Base-by-base conservation (phyloP, 2,113 vertebrate genomes). In the Forbesichthys papilliferus region DNA sequence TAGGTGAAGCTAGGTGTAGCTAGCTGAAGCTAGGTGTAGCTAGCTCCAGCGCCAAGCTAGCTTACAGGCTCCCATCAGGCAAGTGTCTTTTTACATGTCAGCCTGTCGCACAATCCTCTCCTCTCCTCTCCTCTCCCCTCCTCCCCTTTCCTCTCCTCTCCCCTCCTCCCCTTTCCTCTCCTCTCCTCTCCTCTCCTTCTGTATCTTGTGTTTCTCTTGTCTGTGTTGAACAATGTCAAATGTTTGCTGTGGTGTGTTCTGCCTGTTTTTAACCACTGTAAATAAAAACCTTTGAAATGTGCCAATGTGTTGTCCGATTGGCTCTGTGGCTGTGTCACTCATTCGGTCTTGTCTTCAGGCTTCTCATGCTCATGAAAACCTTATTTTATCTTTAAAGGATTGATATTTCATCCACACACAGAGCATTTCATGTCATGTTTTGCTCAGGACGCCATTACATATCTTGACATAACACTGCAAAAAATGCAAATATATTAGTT, bases 11-110 rank as follows among this genome's bases (percentile, higher is more conserved):
- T 1, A 20, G 1, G 1, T 20, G 20, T 1, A 20, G 20, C 20
- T 20, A 20, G 20, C 1, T 20, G 20, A 20, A 20, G 20, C 20
- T 20, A 20, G 20, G 20, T 20, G 27, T 2, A 27, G 52, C n/a
- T 53, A n/a, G 3, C 52, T 13, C 13, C 13, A 53, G 7, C 5
- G 52, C 14, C 52, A 11, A 11, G 4, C 52, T n/a, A 53, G 14
- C 7, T 12, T 13, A 27, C 6, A 14, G 16, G 64, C 53, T 56
- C 87, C 82, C 88, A 88, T 91, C 89, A 82, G 77, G 68, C 69
- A 68, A 80, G 73, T 91, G 79, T 89, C 77, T 92, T 91, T 91
- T 86, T 88, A 81, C 84, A 88, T 90, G 82, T 87, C 87, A 88
- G 75, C 78, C 75, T 55, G 76, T 79, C 27, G 69, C 79, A 68